Evolutionary conservation across 1,140 invertebrate genomes (phyloP), one percentile per base, ranked within the genome.

Genomic region (Lordiphosa mommai): DNA sequence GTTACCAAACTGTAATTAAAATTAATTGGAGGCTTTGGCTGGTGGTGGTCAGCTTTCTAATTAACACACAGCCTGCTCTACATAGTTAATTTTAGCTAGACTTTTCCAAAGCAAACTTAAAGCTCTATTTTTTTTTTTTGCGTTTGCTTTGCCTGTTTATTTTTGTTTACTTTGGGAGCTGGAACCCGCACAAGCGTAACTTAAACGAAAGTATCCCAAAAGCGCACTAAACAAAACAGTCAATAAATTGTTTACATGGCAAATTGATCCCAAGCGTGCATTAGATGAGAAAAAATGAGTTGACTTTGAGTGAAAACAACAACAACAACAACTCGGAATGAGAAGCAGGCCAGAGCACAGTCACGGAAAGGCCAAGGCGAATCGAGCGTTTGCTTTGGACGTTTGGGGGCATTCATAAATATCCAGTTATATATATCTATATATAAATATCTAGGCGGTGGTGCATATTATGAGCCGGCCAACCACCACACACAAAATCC

Each of bases 271-370:
- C 82, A 46, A 72, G 82, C 72, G 82, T 68, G 72, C 74, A 86
- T 86, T 86, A 86, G 74, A 84, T 82, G 82, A 86, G 76, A 61
- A 86, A 77, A 86, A 86, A 86, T 86, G 82, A 84, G 72, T 86
- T 86, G 68, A 76, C 64, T 82, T 86, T 82, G 67, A 77, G 63
- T 77, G 44, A 61, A 67, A 76, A 64, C 17, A 73, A 44, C 36
- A 56, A 55, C 32, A 47, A 40, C 50, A 43, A 29, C 14, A 53
- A 61, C 30, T 53, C 46, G 50, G 50, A 52, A 38, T 30, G 40
- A 41, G 30, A 14, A 27, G 10, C 40, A 23, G n/a, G 16, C 14
- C 13, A 34, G 17, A 17, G 49, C 36, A 32, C 13, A 48, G 16
- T 32, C 14, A 14, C 9, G 40, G 27, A 37, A n/a, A 50, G 30